These are phyloP conservation scores for Tiliacea aurago DNA, from an alignment of 2,888 invertebrate genomes.

Conservation along the genomic window DNA sequence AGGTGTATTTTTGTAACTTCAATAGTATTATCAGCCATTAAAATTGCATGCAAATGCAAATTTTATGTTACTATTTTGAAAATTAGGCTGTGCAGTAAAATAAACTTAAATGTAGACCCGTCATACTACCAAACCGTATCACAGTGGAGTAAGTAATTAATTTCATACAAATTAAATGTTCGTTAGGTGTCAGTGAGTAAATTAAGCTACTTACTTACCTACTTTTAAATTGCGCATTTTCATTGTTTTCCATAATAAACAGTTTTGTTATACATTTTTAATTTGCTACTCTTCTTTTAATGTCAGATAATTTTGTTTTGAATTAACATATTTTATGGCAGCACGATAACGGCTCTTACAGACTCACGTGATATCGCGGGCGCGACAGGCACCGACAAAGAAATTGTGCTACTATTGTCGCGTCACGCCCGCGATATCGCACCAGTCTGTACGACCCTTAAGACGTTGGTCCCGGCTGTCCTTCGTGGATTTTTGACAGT, in stretches of 20 bases:
- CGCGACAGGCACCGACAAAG: too few relatives aligned
- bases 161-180: constrained; percentile 21
- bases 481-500: too few relatives aligned
- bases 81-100: neutral
- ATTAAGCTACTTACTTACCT: constrained; percentile 6
- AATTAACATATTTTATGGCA: too few relatives aligned
- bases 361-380: too few relatives aligned
- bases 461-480: too few relatives aligned
- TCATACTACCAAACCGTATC: neutral
- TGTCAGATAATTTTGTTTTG: too few relatives aligned
- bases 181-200: constrained; percentile 4
- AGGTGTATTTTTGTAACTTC: neutral
- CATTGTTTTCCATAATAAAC: constrained; percentile 10
- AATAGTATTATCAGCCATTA: neutral
- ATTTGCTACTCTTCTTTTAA: too few relatives aligned
- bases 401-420: too few relatives aligned
- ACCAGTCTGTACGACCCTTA: too few relatives aligned
- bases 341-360: too few relatives aligned
- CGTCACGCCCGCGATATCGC: too few relatives aligned
- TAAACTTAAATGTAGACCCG: neutral
- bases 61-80: neutral
- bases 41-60: neutral
- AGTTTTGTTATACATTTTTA: constrained; percentile 5
- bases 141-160: constrained; percentile 11
- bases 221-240: constrained; percentile 6